Conservation (phyloP, 2,113 vertebrate species). For the Rhinichthys klamathensis region DNA sequence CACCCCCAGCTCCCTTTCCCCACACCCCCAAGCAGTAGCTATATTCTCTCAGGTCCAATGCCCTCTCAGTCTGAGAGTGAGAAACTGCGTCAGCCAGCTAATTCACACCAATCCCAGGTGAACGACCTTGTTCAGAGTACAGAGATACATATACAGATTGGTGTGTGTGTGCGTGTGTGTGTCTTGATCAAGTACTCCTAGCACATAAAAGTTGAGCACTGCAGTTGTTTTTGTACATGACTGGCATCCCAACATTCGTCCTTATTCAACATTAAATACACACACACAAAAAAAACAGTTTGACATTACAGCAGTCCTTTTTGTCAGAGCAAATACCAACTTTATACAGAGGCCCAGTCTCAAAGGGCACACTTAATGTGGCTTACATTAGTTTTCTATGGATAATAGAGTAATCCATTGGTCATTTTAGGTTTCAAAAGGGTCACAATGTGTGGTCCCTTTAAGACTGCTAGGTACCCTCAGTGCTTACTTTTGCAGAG, state of each 20-base stretch:
- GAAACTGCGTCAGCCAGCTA: slow-evolving; percentile 46
- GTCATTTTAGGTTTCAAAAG: background rate
- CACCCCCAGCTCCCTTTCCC: slow-evolving; percentile 47
- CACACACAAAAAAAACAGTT: slow-evolving; percentile 39
- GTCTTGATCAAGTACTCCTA: background rate
- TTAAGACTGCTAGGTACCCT: background rate
- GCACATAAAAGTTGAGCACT: slow-evolving; percentile 15
- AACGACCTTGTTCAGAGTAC: slow-evolving; percentile 25
- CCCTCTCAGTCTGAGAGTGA: slow-evolving; percentile 30
- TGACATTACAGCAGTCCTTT: slow-evolving; percentile 64
- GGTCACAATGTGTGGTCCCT: background rate
- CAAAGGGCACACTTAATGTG: background rate
- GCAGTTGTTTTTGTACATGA: slow-evolving; percentile 36
- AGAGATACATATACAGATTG: slow-evolving; percentile 38
- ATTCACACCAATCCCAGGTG: slow-evolving; percentile 57
- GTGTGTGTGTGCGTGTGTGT: slow-evolving; percentile 26
- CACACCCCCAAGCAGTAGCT: slow-evolving; percentile 9
- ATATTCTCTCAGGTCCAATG: slow-evolving; percentile 23
- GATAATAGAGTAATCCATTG: background rate
- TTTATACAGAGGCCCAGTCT: background rate
- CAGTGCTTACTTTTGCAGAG: background rate
- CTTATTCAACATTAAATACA: slow-evolving; percentile 62
- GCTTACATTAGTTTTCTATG: background rate
- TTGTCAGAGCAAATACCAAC: slow-evolving; percentile 47
- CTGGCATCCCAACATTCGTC: slow-evolving; percentile 63